phyloP scores from a whole-genome alignment of 2,888 invertebrate species.

The Zygothrica quintamaculata region DNA sequence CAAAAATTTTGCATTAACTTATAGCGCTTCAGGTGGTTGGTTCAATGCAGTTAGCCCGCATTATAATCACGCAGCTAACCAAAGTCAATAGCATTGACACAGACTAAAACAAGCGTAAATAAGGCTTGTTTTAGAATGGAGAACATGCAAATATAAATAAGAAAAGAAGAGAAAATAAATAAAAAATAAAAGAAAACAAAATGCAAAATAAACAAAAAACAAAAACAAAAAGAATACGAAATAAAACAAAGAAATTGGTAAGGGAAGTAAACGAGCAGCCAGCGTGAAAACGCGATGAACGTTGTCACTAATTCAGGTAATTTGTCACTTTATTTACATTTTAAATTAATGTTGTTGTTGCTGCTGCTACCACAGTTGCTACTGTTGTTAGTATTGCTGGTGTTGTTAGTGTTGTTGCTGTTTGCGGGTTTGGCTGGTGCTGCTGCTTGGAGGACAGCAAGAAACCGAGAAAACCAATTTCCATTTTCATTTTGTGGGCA shows the following conservation, averaged over 20 bases:
- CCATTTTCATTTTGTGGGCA: conserved; percentile 73
- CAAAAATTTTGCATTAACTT: background rate
- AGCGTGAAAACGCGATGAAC: conserved; percentile 53
- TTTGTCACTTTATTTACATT: conserved; percentile 80
- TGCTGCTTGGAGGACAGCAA: conserved; percentile 40
- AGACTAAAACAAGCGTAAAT: conserved; percentile 18
- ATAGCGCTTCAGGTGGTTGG: background rate
- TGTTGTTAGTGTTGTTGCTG: conserved; percentile 45
- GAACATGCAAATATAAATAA: conserved; percentile 23
- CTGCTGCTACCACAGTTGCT: conserved; percentile 4
- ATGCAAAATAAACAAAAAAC: conserved; percentile 17
- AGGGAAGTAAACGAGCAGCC: conserved; percentile 35
- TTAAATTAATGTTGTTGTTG: conserved; percentile 67
- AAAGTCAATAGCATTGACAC: conserved; percentile 45
- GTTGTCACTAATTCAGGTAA: conserved; percentile 77
- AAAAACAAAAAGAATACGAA: conserved; percentile 6
- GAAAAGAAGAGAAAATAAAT: conserved; percentile 37
- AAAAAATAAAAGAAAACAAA: conserved; percentile 14
- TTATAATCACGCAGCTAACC: conserved; percentile 44
- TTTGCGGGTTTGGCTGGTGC: conserved; percentile 30
- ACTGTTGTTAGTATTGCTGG: conserved; percentile 32
- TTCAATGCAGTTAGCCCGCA: conserved; percentile 45
- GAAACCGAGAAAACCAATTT: conserved; percentile 77
- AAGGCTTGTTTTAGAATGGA: conserved; percentile 41
- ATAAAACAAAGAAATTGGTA: conserved; percentile 12